phyloP scores from a whole-genome alignment of 2,797 vertebrate species.

The Gallirallus australis region DNA sequence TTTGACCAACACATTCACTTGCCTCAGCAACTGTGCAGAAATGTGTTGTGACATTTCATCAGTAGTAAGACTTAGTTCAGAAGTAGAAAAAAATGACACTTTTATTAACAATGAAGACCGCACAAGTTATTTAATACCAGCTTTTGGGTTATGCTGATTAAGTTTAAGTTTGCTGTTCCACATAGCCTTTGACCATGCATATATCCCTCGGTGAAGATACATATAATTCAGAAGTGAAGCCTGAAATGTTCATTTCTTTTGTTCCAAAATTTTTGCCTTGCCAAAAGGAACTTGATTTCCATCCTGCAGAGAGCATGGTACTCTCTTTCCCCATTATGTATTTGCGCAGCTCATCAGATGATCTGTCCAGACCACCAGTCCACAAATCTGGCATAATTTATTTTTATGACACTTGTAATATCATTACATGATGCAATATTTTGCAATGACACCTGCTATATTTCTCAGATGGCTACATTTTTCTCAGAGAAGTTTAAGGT shows the following conservation, averaged over 20 bases:
- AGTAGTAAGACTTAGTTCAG: background rate
- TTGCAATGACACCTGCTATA: background rate
- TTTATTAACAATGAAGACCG: background rate
- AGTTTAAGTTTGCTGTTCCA: background rate
- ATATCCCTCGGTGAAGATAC: background rate
- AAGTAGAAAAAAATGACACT: background rate
- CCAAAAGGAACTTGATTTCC: background rate
- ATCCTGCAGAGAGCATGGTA: background rate
- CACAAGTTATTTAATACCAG: background rate
- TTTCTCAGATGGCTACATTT: background rate
- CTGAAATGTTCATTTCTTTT: background rate
- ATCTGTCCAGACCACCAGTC: background rate
- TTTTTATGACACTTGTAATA: background rate
- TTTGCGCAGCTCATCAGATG: background rate
- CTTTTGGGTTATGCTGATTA: background rate
- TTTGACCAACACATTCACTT: background rate
- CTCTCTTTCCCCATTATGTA: background rate
- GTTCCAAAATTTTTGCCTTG: background rate
- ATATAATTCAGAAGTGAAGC: background rate
- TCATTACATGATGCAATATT: background rate
- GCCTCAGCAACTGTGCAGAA: background rate
- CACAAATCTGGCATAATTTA: background rate
- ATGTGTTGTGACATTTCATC: background rate
- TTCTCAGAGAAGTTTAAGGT: background rate
- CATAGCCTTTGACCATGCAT: background rate